Percentiles rank a stretch among this genome's conserved stretches.
Evolutionary conservation across 2,113 vertebrate species (phyloP).

Genomic region (Tringa solitaria): DNA sequence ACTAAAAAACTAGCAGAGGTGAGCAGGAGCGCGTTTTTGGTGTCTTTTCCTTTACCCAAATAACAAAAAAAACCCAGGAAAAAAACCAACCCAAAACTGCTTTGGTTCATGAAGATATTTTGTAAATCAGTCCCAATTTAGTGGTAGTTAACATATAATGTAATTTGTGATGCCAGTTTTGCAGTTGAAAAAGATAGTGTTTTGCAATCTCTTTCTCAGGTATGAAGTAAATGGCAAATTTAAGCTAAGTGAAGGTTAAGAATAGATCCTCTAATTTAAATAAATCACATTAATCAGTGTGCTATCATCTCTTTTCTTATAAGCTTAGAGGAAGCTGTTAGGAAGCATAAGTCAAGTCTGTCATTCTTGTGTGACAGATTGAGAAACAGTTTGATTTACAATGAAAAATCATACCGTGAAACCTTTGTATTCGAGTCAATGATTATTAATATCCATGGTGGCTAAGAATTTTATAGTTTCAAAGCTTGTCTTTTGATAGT

Average conservation of each 20-base stretch:
- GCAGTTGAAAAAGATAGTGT: not conserved
- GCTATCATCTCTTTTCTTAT: not conserved
- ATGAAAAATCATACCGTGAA: not conserved
- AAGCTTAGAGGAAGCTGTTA: not conserved
- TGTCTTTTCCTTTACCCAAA: not conserved
- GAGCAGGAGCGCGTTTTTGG: not conserved
- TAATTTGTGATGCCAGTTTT: not conserved
- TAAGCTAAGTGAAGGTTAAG: not conserved
- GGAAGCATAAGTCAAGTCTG: not conserved
- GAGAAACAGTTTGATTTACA: not conserved
- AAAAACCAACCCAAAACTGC: fast-evolving
- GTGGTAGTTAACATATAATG: not conserved
- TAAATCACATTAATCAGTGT: not conserved
- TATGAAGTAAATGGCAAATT: not conserved
- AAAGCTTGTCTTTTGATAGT: not conserved
- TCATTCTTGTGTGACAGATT: not conserved
- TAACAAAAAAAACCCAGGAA: not conserved
- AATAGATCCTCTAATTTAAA: not conserved
- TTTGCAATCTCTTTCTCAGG: not conserved
- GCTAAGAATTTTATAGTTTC: not conserved
- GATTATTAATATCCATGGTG: not conserved
- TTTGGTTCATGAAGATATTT: not conserved
- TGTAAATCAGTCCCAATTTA: not conserved
- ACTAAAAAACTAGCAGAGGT: not conserved
- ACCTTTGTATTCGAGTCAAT: not conserved